Evolutionary conservation across 2,113 vertebrate genomes (phyloP), one percentile per base, ranked within the genome.

Genomic region (Cervus canadensis): DNA sequence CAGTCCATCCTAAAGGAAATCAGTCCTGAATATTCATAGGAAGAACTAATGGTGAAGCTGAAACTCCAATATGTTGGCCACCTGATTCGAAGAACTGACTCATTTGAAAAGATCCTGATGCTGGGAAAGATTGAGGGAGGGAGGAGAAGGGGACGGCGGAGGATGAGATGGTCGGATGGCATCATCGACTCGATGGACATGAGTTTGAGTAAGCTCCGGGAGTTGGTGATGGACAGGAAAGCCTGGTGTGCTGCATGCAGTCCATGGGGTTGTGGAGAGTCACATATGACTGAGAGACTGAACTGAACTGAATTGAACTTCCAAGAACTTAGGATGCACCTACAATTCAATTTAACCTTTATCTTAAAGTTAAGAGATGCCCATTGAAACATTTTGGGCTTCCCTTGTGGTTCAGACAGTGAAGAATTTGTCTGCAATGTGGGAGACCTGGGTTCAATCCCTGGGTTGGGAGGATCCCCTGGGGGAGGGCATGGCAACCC

Each of bases 291-390:
- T 67, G 64, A 67, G n/a, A 67, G 64, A 71, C n/a, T 71, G 64
- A 36, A 71, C 64, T 71, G 64, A 67, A 67, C 64, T 71, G 64
- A 71, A 71, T 0, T 71, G n/a, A 71, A 71, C 64, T 71, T 67
- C 8, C n/a, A 67, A 67, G 33, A 36, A 36, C 19, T 57, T 64
- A 50, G 30, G 17, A 40, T 15, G 19, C 19, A 79, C 36, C 50
- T 87, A 87, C 2, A 90, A 78, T 79, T 89, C 56, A 94, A 48
- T 82, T 57, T 71, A 48, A 86, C 23, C 12, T 94, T 92, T 92
- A 57, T 88, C 56, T 96, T 87, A 87, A 89, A 74, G 33, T 82
- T 56, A 89, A 97, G 36, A 71, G 67, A 50, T 89, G 21, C 13
- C 26, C 12, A 57, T 6, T 21, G 71, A 62, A 43, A 87, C 48